Conservation (phyloP, 2,113 vertebrate genomes). For the Melanerpes formicivorus region DNA sequence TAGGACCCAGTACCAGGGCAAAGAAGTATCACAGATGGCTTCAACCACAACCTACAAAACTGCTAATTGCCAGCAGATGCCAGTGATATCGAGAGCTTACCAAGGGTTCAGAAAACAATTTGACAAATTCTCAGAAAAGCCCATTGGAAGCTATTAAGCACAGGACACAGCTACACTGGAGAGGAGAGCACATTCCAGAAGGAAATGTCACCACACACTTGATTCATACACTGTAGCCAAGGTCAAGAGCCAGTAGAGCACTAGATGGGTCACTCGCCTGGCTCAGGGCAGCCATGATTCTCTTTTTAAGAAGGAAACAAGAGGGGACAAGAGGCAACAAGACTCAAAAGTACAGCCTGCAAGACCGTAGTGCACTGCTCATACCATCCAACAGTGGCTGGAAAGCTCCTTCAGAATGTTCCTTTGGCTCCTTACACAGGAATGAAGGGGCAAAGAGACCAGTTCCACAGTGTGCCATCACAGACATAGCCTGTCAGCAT, state of each 20-base stretch:
- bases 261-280: not conserved
- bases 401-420: not conserved
- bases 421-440: not conserved
- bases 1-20: not conserved
- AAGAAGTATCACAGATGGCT: not conserved
- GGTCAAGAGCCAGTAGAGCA: not conserved
- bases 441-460: not conserved
- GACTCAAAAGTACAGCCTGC: not conserved
- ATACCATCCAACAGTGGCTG: fast-evolving
- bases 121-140: not conserved
- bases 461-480: not conserved
- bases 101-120: not conserved
- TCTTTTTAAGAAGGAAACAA: not conserved
- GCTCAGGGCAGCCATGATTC: not conserved
- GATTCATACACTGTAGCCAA: not conserved
- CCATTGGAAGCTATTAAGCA: not conserved
- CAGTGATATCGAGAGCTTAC: not conserved
- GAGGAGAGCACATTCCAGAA: not conserved
- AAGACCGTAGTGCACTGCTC: not conserved
- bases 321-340: not conserved
- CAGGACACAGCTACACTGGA: not conserved
- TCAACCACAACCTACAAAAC: not conserved
- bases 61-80: not conserved
- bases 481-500: fast-evolving
- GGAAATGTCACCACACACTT: not conserved